Conservation (phyloP, 2,888 invertebrate species). For the Drosophila phalerata region DNA sequence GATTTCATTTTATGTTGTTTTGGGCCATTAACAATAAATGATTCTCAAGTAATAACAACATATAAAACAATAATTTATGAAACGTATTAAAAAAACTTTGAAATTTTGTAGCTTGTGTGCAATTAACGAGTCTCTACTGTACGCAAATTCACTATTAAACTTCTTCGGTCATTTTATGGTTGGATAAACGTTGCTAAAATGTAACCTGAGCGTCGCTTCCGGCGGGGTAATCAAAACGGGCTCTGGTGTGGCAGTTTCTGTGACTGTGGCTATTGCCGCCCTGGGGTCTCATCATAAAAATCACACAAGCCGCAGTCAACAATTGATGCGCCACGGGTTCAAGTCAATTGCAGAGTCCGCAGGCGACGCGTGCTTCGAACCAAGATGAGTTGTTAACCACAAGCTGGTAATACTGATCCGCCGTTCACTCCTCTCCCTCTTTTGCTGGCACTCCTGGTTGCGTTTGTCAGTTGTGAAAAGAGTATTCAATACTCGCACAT, state of each 20-base stretch:
- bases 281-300: conserved; percentile 69
- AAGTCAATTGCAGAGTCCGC: conserved; percentile 72
- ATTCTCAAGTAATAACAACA: neutral
- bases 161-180: conserved; percentile 64
- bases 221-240: conserved; percentile 70
- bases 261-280: conserved; percentile 38
- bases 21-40: neutral
- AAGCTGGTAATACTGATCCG: conserved; percentile 37
- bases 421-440: conserved; percentile 22
- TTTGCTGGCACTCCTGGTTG: conserved; percentile 33
- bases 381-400: conserved; percentile 57
- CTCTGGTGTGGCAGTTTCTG: conserved; percentile 23
- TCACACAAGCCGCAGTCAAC: conserved; percentile 69
- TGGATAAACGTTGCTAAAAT: conserved; percentile 67
- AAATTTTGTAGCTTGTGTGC: neutral
- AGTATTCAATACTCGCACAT: conserved; percentile 44
- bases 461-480: conserved; percentile 63
- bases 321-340: conserved; percentile 75
- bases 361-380: conserved; percentile 42
- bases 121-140: conserved; percentile 22
- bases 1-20: neutral
- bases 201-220: conserved; percentile 71
- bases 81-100: neutral
- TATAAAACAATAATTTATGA: neutral
- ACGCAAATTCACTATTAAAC: conserved; percentile 17